Conservation (phyloP, 1,140 invertebrate species). For the Bombus terrestris region DNA sequence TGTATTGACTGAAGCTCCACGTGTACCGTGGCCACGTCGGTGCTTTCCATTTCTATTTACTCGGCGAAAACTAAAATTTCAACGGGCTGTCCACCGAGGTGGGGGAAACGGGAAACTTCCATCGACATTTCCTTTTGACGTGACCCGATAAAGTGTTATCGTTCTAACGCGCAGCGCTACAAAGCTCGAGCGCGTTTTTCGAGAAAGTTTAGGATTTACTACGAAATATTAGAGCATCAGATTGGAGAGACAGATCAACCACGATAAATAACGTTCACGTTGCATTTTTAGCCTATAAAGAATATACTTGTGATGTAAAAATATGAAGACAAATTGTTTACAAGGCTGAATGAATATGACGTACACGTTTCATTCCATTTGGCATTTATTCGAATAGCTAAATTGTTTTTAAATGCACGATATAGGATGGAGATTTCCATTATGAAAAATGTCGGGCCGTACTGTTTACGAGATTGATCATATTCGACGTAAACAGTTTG, state of each 20-base stretch:
- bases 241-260: background rate
- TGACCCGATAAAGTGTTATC: background rate
- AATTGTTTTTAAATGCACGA: background rate
- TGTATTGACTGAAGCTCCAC: conserved; percentile 25
- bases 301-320: background rate
- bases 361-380: background rate
- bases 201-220: background rate
- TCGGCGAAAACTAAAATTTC: conserved; percentile 13
- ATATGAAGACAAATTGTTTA: background rate
- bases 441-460: no score
- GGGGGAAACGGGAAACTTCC: background rate
- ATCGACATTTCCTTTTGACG: conserved; percentile 2
- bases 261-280: background rate
- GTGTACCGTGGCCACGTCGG: background rate
- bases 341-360: background rate
- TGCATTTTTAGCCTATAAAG: background rate
- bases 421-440: no score
- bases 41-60: conserved; percentile 16
- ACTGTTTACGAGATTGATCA: no score
- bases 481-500: no score
- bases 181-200: background rate
- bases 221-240: background rate
- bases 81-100: background rate
- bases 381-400: background rate
- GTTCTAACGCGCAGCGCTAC: background rate